Conservation (phyloP, 2,888 invertebrate species). For the Bedellia somnulentella region DNA sequence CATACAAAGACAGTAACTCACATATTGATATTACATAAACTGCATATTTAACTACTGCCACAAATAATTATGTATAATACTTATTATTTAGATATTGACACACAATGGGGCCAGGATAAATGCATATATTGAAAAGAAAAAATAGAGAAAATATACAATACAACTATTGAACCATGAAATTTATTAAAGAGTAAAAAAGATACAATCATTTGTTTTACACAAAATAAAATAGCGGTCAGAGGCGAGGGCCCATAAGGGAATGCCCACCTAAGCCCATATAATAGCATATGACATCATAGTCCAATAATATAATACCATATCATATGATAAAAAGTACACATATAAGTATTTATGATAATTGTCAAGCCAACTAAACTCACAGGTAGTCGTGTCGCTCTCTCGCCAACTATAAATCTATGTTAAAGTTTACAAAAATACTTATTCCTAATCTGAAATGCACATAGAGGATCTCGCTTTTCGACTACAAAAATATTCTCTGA, state of each 20-base stretch:
- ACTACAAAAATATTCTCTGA: conserved; percentile 61
- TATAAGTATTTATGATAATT: conserved; percentile 35
- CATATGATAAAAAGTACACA: conserved; percentile 50
- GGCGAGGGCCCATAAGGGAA: conserved; percentile 21
- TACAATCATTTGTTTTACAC: conserved; percentile 57
- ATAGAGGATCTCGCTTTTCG: conserved; percentile 53
- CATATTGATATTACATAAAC: conserved; percentile 35
- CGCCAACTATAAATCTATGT: conserved; percentile 53
- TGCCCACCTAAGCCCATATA: not conserved
- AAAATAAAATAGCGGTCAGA: conserved; percentile 58
- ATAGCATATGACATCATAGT: conserved; percentile 21
- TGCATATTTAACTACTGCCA: conserved; percentile 49
- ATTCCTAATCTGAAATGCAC: conserved; percentile 59
- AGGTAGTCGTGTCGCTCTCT: conserved; percentile 56
- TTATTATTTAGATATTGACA: no score
- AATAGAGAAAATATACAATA: conserved; percentile 59
- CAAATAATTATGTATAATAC: no score
- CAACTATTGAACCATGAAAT: conserved; percentile 60
- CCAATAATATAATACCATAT: conserved; percentile 56
- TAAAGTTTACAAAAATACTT: conserved; percentile 62
- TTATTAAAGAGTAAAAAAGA: conserved; percentile 59
- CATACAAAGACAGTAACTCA: conserved; percentile 31
- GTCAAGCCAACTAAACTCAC: conserved; percentile 56
- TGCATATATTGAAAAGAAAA: conserved; percentile 22
- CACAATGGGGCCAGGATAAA: conserved; percentile 29